phyloP scores from a whole-genome alignment of 2,797 vertebrate species.

The Galago senegalensis region DNA sequence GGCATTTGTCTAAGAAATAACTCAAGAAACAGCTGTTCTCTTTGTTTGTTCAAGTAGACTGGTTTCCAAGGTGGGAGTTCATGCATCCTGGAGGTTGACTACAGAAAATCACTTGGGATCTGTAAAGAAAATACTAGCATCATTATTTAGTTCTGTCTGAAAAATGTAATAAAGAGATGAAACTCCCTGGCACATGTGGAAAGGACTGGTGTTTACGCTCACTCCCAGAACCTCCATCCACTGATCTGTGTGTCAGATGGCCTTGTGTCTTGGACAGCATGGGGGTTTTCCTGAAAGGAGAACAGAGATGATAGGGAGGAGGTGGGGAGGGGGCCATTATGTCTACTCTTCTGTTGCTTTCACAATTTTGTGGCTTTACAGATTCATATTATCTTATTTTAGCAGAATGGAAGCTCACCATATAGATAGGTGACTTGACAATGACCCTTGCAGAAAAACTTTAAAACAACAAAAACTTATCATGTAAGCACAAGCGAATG shows the following conservation, averaged over 20 bases:
- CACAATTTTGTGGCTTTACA: slow-evolving; percentile 42
- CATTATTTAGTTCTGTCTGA: slow-evolving; percentile 50
- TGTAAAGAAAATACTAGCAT: slow-evolving; percentile 11
- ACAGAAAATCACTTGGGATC: background rate
- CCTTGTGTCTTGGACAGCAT: background rate
- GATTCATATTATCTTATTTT: slow-evolving; percentile 2
- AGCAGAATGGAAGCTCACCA: background rate
- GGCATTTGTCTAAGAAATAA: slow-evolving; percentile 69
- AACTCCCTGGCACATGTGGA: background rate
- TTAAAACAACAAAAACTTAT: background rate
- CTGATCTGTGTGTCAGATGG: background rate
- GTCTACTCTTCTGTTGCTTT: slow-evolving; percentile 35
- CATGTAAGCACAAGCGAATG: background rate
- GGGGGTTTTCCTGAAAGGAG: background rate
- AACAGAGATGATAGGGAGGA: background rate
- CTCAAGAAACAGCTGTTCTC: slow-evolving; percentile 67
- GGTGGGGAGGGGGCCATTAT: fast-evolving
- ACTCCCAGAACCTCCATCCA: background rate
- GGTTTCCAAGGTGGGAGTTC: slow-evolving; percentile 48
- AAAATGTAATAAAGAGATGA: slow-evolving; percentile 23
- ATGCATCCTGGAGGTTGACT: slow-evolving; percentile 6
- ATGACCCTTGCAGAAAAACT: background rate
- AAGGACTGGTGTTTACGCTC: background rate
- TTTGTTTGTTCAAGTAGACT: slow-evolving; percentile 69
- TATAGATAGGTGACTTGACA: slow-evolving; percentile 17